Percentiles rank a stretch among this genome's conserved stretches.
These are phyloP conservation scores for Aphelinus atriplicis DNA, from an alignment of 1,140 invertebrate genomes.

Conservation along the genomic window DNA sequence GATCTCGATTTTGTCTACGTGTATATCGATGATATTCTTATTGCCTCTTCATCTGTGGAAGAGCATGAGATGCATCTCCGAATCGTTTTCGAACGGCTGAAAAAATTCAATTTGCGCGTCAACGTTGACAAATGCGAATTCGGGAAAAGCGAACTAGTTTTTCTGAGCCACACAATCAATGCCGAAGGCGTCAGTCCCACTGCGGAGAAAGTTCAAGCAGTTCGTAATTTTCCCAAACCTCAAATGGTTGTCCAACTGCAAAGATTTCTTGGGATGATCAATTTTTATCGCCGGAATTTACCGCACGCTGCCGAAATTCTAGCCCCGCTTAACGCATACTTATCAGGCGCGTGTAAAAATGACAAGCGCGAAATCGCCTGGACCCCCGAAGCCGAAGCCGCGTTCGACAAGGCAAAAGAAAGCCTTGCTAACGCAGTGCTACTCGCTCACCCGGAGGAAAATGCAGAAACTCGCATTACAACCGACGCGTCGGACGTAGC, in stretches of 20 bases:
- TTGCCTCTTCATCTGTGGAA: background rate
- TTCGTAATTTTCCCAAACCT: slow-evolving; percentile 4
- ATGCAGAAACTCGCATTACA: background rate
- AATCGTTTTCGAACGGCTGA: background rate
- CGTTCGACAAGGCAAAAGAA: background rate
- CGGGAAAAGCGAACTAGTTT: background rate
- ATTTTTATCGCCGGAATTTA: slow-evolving; percentile 5
- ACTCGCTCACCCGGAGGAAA: background rate
- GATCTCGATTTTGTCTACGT: background rate
- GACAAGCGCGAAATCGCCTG: background rate
- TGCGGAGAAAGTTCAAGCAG: background rate
- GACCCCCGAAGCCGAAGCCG: background rate
- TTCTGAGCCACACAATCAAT: background rate
- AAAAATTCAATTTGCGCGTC: background rate
- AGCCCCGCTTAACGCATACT: background rate
- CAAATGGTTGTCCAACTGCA: background rate
- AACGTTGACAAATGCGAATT: slow-evolving; percentile 13
- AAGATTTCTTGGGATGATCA: background rate
- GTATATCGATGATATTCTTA: background rate
- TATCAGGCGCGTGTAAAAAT: background rate
- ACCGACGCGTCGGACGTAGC: too few relatives aligned
- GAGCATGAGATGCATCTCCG: slow-evolving; percentile 5
- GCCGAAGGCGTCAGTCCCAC: slow-evolving; percentile 1
- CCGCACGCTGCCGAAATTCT: background rate
- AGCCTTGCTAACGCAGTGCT: background rate